Base-by-base conservation (phyloP, 2,797 vertebrate genomes). In the Crypturellus tataupa region DNA sequence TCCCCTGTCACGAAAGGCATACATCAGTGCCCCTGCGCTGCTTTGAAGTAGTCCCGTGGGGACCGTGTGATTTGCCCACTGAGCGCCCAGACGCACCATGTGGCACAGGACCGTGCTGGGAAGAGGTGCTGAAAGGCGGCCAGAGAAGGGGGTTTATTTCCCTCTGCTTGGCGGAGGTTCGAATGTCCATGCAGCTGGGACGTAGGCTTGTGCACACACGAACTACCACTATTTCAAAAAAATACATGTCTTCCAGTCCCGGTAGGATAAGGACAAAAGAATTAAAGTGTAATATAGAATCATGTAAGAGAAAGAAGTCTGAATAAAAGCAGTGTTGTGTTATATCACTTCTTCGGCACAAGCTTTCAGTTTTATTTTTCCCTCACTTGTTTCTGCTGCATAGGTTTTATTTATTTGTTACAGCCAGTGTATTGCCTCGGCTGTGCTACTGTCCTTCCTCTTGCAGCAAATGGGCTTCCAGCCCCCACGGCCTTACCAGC, bases 191-290 rank as follows among this genome's bases (percentile, higher is more conserved):
- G 18, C 27, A 70, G 68, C 27, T 70, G 47, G 47, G n/a, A 31
- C 10, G 16, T 13, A 37, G 51, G 29, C 35, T 29, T 19, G 25
- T 31, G 35, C 25, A 55, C 17, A 19, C 19, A 51, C 19, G 20
- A 55, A 31, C 29, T 29, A 31, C 27, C 37, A 21, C 49, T 39
- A 21, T 51, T 31, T 70, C 29, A 39, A 49, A 77, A 77, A 88
- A 89, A 90, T 39, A 2, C 10, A 65, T 59, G 16, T 87, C 27
- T 69, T 75, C 29, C n/a, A 78, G 31, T 65, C 35, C 72, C 71
- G 86, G 19, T 12, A 65, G 15, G 18, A 3, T 58, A 92, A 87
- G 46, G n/a, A 89, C 40, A 62, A 85, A 75, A 23, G 31, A 87
- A 69, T 1, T 39, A 18, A 77, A 42, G 29, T 37, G 2, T 35